Evolutionary conservation across 2,888 invertebrate species (phyloP), one percentile per base, ranked within the genome.

Genomic region (Cerastoderma edule): DNA sequence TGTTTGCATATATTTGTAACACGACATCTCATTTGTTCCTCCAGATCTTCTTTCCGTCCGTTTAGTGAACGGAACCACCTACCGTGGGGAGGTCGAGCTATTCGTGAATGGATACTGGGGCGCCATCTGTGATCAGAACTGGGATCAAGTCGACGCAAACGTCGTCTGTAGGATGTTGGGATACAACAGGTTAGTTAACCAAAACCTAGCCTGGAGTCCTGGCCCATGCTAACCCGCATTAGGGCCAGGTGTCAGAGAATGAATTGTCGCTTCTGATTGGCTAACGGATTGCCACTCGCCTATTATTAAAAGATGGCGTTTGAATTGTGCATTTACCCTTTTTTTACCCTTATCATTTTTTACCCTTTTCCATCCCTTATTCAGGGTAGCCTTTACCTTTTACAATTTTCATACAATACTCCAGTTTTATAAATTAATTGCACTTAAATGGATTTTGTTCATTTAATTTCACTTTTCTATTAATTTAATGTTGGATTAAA

Each of bases 91-190:
- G 6, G 60, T 60, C 8, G 60, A 60, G 39, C 39, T 60, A 33
- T 60, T 33, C n/a, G 39, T 39, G 1, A 60, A 60, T 27, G 60
- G 60, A 10, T 60, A 13, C 27, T 60, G 60, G 60, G 39, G 60
- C 1, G 33, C 60, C 8, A 39, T 60, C 35, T 60, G 60, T 60
- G 60, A 60, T 16, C 24, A 60, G 39, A 35, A 33, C 33, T 60
- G 60, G 60, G 60, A 60, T 24, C 60, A 33, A 1, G 5, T 13
- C 1, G 60, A 60, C 39, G 60, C 60, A 22, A 39, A 60, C 24
- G 60, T 60, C 24, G 60, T 60, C n/a, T 60, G 60, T 24, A 60
- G 39, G 24, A 60, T 60, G 60, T 39, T 60, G n/a, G 60, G 60
- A 35, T 60, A 60, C 24, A 39, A 22, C 27, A 33, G 60, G 60